phyloP scores from a whole-genome alignment of 2,113 vertebrate genomes.

The Zosterops lateralis region DNA sequence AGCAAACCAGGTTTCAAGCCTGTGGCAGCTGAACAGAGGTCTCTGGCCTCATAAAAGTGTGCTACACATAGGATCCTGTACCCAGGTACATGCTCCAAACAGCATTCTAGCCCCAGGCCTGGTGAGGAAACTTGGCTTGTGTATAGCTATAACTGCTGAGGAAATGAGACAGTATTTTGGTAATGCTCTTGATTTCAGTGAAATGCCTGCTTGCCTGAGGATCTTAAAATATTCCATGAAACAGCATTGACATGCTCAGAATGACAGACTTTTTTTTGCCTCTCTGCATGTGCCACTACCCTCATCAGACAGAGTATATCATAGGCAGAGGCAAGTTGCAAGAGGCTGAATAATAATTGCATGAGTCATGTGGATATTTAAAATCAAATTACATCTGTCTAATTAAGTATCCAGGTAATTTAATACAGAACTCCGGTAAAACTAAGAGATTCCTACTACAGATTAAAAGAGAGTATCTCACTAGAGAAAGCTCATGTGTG shows the following conservation, averaged over 20 bases:
- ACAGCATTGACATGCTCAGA: background rate
- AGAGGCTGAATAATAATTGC: background rate
- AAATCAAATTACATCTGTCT: constrained; percentile 15
- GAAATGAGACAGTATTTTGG: background rate
- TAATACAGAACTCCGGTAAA: background rate
- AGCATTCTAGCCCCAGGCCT: background rate
- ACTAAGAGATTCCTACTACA: background rate
- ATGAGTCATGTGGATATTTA: background rate
- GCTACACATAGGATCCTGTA: background rate
- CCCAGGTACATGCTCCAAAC: fast-evolving
- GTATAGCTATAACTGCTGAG: background rate
- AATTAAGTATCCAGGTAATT: constrained; percentile 19
- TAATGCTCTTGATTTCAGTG: background rate
- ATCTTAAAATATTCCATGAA: background rate
- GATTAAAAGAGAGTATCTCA: background rate
- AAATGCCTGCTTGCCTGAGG: background rate
- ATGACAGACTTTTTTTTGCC: background rate
- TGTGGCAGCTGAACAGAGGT: background rate
- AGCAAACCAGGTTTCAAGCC: background rate
- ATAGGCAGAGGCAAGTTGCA: background rate
- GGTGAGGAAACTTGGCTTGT: background rate
- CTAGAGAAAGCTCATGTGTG: background rate
- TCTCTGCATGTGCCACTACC: background rate
- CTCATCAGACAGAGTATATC: background rate
- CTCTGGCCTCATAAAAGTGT: background rate